These are phyloP conservation scores for Drosophila neonasuta DNA, from an alignment of 2,888 invertebrate genomes.

Conservation along the genomic window DNA sequence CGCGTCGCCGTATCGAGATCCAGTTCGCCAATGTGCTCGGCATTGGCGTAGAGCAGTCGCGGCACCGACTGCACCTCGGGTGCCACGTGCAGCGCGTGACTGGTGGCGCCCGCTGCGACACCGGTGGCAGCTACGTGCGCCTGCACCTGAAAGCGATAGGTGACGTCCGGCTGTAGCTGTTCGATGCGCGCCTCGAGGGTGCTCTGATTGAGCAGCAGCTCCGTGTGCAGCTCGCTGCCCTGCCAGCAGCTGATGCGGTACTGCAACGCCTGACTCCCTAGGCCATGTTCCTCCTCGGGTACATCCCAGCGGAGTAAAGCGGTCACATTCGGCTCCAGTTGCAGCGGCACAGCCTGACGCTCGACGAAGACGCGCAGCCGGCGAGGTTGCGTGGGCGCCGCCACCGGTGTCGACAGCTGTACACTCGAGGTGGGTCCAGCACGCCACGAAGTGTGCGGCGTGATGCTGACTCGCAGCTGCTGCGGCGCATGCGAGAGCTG, in stretches of 20 bases:
- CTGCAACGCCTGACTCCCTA: conserved; percentile 81
- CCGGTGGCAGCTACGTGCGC: conserved; percentile 92
- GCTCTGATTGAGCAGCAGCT: conserved; percentile 69
- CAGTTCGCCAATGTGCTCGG: conserved; percentile 88
- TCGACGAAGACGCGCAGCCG: conserved; percentile 89
- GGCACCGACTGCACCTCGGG: conserved; percentile 91
- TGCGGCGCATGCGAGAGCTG: conserved; percentile 85
- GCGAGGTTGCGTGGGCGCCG: conserved; percentile 89
- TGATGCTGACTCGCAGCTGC: conserved; percentile 87
- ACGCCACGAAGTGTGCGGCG: conserved; percentile 93
- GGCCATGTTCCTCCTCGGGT: conserved; percentile 83
- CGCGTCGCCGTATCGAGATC: conserved; percentile 89
- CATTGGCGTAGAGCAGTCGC: conserved; percentile 88
- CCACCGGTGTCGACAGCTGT: conserved; percentile 89
- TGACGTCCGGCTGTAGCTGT: conserved; percentile 84
- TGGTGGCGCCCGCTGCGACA: conserved; percentile 88
- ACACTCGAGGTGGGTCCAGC: conserved; percentile 86
- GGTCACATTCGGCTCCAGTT: conserved; percentile 80
- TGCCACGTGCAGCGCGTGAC: conserved; percentile 85
- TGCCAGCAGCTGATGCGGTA: conserved; percentile 87
- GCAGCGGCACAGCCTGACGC: conserved; percentile 81
- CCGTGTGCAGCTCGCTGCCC: conserved; percentile 72
- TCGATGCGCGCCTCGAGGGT: conserved; percentile 83
- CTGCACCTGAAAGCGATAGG: conserved; percentile 88
- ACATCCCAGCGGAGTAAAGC: conserved; percentile 91